Evolutionary conservation across 2,113 vertebrate species (phyloP), one percentile per base, ranked within the genome.

Genomic region (Paracanthobrama guichenoti): DNA sequence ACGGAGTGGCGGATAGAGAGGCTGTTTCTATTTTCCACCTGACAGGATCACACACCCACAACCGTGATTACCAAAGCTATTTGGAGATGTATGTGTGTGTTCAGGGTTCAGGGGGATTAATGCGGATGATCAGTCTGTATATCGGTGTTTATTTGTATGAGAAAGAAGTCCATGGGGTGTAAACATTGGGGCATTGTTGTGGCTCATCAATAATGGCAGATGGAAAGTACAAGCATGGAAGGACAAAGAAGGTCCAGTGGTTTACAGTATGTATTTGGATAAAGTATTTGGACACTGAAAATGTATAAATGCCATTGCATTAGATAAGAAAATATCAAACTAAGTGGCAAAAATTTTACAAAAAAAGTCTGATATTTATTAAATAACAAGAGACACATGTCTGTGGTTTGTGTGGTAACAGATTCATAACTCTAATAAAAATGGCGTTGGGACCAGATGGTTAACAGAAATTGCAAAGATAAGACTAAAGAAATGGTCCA

Each of bases 11-110:
- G 79, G 55, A 79, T 35, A 66, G 18, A 60, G 24, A 60, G 76
- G 18, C 76, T 18, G 87, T 85, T 87, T 28, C 80, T 88, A 88
- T 89, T 86, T 86, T 28, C 80, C 88, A 89, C 82, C 84, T 91
- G 90, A 85, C 75, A 83, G 75, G 87, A 28, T 81, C 64, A 66
- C 87, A 88, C 78, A 82, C 73, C 79, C 72, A 87, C 79, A 62
- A 13, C 13, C 42, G 64, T 16, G 59, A 89, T 88, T 85, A 84
- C 69, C 84, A 90, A 66, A 55, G 53, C 71, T 74, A 89, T 86
- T 86, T 90, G 86, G 71, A 64, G 28, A 39, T 28, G 46, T 82
- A 81, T 57, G 69, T 59, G 59, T 77, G 48, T 73, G 71, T 75
- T 78, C n/a, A 39, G 53, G 11, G 71, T 75, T 78, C n/a, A 39